Percentiles rank a stretch among this genome's conserved stretches.
phyloP scores from a whole-genome alignment of 2,797 vertebrate genomes.

The Decapterus maruadsi region DNA sequence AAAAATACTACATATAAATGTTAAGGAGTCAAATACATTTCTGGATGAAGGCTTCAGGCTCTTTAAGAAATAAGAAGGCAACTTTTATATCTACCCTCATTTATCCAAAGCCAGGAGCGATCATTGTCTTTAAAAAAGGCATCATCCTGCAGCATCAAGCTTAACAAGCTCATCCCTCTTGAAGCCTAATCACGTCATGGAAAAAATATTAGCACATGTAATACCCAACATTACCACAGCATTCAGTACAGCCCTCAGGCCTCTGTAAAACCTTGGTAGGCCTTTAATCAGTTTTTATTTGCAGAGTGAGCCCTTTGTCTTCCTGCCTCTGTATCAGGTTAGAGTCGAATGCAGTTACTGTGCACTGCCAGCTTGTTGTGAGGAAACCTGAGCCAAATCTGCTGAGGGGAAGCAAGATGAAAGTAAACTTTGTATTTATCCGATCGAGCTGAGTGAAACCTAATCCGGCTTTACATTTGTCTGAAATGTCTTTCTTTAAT shows the following conservation, averaged over 20 bases:
- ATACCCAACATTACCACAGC: constrained; percentile 13
- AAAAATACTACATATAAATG: no score
- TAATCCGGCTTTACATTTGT: background rate
- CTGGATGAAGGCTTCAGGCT: constrained; percentile 19
- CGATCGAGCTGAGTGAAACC: background rate
- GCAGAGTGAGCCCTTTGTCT: constrained; percentile 32
- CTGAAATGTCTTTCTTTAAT: background rate
- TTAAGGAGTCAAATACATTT: background rate
- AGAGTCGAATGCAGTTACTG: constrained; percentile 21
- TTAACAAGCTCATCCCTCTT: constrained; percentile 5
- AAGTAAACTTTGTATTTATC: constrained; percentile 4
- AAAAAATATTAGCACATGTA: constrained; percentile 23
- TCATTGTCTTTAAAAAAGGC: constrained; percentile 1
- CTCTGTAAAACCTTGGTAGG: constrained; percentile 16
- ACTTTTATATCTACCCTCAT: constrained; percentile 9
- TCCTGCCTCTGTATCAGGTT: constrained; percentile 23
- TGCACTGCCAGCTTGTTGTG: background rate
- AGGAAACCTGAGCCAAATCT: constrained; percentile 41
- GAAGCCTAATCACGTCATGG: background rate
- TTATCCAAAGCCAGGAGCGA: constrained; percentile 42
- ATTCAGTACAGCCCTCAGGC: constrained; percentile 5
- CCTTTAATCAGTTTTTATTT: constrained; percentile 46
- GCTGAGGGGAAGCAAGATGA: constrained; percentile 9
- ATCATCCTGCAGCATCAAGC: constrained; percentile 12
- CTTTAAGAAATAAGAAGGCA: constrained; percentile 23